phyloP scores from a whole-genome alignment of 2,113 vertebrate genomes.

The Sturnira hondurensis region DNA sequence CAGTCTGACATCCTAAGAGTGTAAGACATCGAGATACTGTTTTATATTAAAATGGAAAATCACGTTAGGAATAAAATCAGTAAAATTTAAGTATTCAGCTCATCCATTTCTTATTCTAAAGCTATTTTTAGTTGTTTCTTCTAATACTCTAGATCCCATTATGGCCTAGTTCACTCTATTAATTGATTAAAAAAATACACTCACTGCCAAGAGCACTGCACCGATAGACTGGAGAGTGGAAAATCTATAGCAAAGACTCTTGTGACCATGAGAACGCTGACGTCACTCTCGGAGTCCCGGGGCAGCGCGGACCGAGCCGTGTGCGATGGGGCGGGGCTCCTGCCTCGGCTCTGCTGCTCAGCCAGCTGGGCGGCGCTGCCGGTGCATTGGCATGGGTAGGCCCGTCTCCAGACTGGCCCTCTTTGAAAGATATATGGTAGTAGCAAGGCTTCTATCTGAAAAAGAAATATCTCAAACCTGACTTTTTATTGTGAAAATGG shows the following conservation, averaged over 20 bases:
- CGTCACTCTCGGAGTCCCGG: not conserved
- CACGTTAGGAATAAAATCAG: not conserved
- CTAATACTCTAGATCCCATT: not conserved
- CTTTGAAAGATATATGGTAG: not conserved
- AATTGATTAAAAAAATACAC: not conserved
- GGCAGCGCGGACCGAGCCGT: not conserved
- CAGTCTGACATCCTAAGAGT: not conserved
- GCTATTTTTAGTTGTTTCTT: not conserved
- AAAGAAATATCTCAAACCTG: not conserved
- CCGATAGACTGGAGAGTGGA: not conserved
- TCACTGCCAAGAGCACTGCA: not conserved
- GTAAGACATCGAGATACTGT: not conserved
- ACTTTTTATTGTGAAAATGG: not conserved
- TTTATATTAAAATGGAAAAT: not conserved
- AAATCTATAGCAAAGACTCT: not conserved
- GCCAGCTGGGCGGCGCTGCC: not conserved
- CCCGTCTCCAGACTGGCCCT: not conserved
- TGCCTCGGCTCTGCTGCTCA: not conserved
- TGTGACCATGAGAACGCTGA: too few species aligned
- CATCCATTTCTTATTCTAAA: conserved; percentile 20
- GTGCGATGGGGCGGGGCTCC: not conserved
- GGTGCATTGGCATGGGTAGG: not conserved
- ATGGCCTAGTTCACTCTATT: conserved; percentile 27
- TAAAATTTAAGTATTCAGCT: not conserved
- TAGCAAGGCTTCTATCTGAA: not conserved